A percentile compares a stretch with the other conserved stretches of the same genome.
phyloP scores from a whole-genome alignment of 2,888 invertebrate genomes.

The Melinopterus prodromus region DNA sequence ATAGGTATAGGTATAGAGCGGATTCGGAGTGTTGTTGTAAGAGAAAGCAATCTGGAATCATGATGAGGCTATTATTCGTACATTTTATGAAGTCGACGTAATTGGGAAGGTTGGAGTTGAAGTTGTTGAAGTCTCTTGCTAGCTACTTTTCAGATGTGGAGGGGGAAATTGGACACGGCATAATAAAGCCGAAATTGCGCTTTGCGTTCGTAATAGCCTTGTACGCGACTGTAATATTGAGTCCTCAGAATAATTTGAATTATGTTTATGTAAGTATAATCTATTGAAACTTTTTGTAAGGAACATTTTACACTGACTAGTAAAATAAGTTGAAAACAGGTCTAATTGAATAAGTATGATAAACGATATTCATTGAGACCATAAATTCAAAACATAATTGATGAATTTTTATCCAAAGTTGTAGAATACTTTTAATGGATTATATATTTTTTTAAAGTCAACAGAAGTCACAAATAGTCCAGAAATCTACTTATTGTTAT shows the following conservation, averaged over 20 bases:
- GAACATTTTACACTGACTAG: too few species aligned
- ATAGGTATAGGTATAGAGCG: neutral
- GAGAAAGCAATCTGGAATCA: constrained; percentile 4
- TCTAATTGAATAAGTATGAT: too few species aligned
- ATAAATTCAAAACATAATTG: too few species aligned
- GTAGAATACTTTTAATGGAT: too few species aligned
- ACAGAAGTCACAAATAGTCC: too few species aligned
- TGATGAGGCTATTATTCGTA: constrained; percentile 4
- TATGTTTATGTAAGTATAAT: neutral
- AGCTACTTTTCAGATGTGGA: neutral
- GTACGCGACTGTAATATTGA: neutral
- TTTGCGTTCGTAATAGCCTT: neutral
- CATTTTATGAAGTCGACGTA: neutral
- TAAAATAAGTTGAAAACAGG: too few species aligned
- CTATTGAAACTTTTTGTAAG: too few species aligned
- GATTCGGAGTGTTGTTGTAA: neutral
- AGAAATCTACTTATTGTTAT: too few species aligned
- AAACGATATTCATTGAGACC: too few species aligned
- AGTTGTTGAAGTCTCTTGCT: neutral
- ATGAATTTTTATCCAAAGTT: too few species aligned
- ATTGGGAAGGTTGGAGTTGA: neutral
- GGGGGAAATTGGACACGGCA: neutral
- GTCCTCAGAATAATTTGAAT: neutral
- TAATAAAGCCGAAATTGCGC: neutral
- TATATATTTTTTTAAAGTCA: too few species aligned